Base-by-base conservation (phyloP, 2,797 vertebrate genomes). In the Enteromius paludinosus region DNA sequence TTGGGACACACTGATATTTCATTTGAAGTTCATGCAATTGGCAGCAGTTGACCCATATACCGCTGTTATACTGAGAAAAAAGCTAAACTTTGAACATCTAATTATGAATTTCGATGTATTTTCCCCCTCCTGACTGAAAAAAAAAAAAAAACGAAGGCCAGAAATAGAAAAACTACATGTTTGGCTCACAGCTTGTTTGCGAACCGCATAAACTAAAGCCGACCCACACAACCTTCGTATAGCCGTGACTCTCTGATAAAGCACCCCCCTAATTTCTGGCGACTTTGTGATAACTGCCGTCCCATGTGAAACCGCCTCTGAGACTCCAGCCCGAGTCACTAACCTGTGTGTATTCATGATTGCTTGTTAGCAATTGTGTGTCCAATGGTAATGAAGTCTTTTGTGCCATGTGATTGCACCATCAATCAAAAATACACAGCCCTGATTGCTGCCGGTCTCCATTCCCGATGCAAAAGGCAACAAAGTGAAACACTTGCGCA, bases 351-450 rank as follows among this genome's bases (percentile, higher is more conserved):
- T 86, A 90, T 88, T 89, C 78, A 91, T 93, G 93, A 94, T 93
- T 94, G 90, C 92, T 94, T 93, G 92, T 95, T 94, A 93, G 91
- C 91, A 89, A 88, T 88, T 85, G 91, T 88, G 90, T 91, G 91
- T 93, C 92, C 92, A 86, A 93, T 92, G 91, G 92, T 94, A 95
- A 95, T 95, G 92, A 94, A 94, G 93, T 92, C 91, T 90, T 94
- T 94, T 95, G 92, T 94, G 93, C 86, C 69, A 92, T 91, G 92
- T 94, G 94, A 94, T 95, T 94, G 92, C 91, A 90, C 92, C 91
- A 94, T 95, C 93, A 94, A 93, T 95, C 94, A 95, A 93, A 93
- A 85, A 83, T 74, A 78, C 81, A 84, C 76, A 35, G 47, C 79
- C 23, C 83, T 85, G 88, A 89, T 86, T 87, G 83, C 83, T 83